Evolutionary conservation across 2,888 invertebrate species (phyloP).

Genomic region (Lepetodrilus schrolli): DNA sequence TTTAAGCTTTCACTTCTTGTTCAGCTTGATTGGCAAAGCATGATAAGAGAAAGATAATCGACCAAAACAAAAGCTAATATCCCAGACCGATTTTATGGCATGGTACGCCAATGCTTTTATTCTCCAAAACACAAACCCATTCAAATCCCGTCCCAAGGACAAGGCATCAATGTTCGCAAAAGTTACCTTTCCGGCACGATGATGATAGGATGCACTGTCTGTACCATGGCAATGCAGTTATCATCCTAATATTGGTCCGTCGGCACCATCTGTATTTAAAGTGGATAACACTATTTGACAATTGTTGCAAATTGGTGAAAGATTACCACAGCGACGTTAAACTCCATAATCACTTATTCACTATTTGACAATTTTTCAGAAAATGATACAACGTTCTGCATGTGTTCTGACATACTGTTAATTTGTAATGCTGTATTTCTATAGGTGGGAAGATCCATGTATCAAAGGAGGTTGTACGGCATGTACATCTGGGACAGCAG

Average conservation of each 20-base stretch:
- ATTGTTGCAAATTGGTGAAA: not conserved
- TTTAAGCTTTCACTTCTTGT: too few species aligned
- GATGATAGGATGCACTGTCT: too few species aligned
- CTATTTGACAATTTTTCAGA: not conserved
- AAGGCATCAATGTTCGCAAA: too few species aligned
- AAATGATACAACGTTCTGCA: not conserved
- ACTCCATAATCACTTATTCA: not conserved
- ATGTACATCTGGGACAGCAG: slow-evolving; percentile 63
- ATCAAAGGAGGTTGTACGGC: slow-evolving; percentile 49
- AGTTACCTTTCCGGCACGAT: too few species aligned
- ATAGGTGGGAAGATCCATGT: slow-evolving; percentile 53
- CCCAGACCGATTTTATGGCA: too few species aligned
- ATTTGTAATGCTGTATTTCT: slow-evolving; percentile 3
- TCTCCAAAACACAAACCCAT: too few species aligned
- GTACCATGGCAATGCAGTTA: too few species aligned
- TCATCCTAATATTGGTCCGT: not conserved
- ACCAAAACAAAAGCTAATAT: too few species aligned
- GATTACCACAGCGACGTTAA: not conserved
- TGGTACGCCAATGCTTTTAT: too few species aligned
- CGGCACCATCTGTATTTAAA: not conserved
- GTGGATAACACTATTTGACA: not conserved
- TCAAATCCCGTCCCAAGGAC: too few species aligned
- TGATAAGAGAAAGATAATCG: too few species aligned
- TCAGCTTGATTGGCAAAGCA: too few species aligned
- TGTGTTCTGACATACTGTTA: not conserved